Evolutionary conservation across 2,888 invertebrate species (phyloP), one percentile per base, ranked within the genome.

Genomic region (Onchidella celtica): DNA sequence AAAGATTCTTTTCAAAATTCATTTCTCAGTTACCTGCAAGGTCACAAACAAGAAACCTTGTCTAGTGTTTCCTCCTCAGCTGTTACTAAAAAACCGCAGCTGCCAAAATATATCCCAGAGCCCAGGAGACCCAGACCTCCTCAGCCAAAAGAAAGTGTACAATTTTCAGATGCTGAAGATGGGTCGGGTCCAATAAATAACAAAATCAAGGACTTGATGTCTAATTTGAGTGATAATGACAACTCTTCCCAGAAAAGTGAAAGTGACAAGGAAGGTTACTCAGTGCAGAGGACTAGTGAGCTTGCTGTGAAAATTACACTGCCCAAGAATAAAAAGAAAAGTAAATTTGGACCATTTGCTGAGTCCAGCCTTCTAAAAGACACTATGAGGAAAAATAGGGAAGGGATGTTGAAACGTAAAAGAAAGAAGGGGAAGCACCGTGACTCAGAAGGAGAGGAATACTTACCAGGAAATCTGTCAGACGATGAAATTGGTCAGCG

Each of bases 91-190:
- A 89, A 89, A 83, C 92, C 92, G 47, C 88, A 88, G 85, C 82
- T 92, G 83, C 92, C 92, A 68, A 92, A 92, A 79, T 92, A 92
- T 84, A 89, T 91, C 68, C 92, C 92, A 3, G 91, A 91, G 77
- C 89, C 91, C 1, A 87, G 85, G 14, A 82, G 89, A 34, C 89
- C 88, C n/a, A 85, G 83, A 32, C 82, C 79, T 29, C 82, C 66
- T 36, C 86, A 72, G 73, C 66, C 68, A 75, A 79, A 77, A 81
- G 68, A 77, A 69, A 66, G 40, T 57, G 2, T 40, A 32, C 17
- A 65, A 36, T 40, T 78, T 63, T 88, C 90, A 3, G 91, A 91
- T 73, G 88, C 87, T n/a, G 90, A 90, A n/a, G 85, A 88, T 27
- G 80, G 73, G 24, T 79, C 73, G 47, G 75, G 79, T 55, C 76